These are phyloP conservation scores for Sinocyclocheilus anshuiensis DNA, from an alignment of 2,113 vertebrate genomes.

Conservation along the genomic window DNA sequence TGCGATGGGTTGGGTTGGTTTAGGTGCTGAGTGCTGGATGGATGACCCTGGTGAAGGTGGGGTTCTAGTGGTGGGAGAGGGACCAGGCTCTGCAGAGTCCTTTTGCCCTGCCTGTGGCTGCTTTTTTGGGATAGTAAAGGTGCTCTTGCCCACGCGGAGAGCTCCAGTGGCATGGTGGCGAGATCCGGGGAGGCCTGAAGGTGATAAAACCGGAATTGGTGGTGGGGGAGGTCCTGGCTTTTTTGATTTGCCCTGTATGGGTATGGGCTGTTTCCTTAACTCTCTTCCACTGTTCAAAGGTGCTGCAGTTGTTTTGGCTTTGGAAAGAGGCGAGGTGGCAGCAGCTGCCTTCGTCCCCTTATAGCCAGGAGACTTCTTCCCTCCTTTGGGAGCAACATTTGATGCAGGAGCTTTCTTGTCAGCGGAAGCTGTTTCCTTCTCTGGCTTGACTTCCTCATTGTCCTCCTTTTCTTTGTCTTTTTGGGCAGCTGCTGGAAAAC, in stretches of 20 bases:
- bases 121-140: constrained; percentile 80
- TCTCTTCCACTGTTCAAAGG: constrained; percentile 54
- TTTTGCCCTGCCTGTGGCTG: constrained; percentile 73
- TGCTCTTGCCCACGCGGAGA: constrained; percentile 73
- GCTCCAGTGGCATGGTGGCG: constrained; percentile 77
- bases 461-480: constrained; percentile 64
- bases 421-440: constrained; percentile 58
- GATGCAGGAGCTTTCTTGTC: constrained; percentile 60
- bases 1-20: constrained; percentile 58
- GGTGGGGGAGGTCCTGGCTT: constrained; percentile 59
- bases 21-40: constrained; percentile 57
- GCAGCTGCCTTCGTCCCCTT: constrained; percentile 62
- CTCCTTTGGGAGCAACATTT: constrained; percentile 54
- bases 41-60: constrained; percentile 65
- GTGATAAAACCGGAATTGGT: constrained; percentile 57
- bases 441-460: constrained; percentile 67
- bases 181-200: constrained; percentile 69
- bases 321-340: constrained; percentile 50
- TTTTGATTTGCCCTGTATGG: constrained; percentile 63
- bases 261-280: constrained; percentile 61
- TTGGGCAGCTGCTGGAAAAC: constrained; percentile 62
- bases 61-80: constrained; percentile 59
- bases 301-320: constrained; percentile 62
- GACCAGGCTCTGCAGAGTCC: constrained; percentile 58
- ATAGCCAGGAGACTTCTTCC: constrained; percentile 60